Conservation (phyloP, 2,888 invertebrate genomes). For the Eudemis profundana region DNA sequence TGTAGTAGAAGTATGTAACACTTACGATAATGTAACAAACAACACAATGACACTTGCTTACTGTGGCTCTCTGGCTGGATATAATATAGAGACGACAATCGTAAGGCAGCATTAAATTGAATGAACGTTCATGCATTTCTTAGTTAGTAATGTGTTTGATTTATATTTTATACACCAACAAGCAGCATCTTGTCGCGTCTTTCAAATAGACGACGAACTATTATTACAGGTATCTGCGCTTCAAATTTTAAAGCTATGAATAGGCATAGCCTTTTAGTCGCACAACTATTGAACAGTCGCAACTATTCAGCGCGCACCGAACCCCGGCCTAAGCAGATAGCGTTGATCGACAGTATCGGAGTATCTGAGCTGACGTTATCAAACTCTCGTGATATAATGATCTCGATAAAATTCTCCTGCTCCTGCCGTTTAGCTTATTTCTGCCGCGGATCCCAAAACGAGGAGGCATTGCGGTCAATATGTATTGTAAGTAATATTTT, state of each 20-base stretch:
- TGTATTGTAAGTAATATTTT: slow-evolving; percentile 71
- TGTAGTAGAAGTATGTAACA: too few relatives aligned
- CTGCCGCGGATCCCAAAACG: slow-evolving; percentile 63
- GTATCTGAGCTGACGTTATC: slow-evolving; percentile 67
- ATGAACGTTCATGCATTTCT: too few relatives aligned
- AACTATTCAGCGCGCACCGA: background rate
- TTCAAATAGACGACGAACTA: too few relatives aligned
- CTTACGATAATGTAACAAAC: too few relatives aligned
- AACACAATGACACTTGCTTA: too few relatives aligned
- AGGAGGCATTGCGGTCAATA: slow-evolving; percentile 66
- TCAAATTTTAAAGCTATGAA: background rate
- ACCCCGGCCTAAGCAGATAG: slow-evolving; percentile 39
- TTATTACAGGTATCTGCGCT: too few relatives aligned
- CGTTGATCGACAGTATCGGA: slow-evolving; percentile 72
- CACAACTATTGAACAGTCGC: slow-evolving; percentile 21
- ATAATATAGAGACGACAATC: too few relatives aligned
- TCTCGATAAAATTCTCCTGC: slow-evolving; percentile 77
- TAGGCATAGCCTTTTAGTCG: slow-evolving; percentile 2
- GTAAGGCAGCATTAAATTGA: too few relatives aligned
- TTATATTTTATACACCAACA: too few relatives aligned
- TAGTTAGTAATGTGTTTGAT: too few relatives aligned
- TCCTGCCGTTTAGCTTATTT: slow-evolving; percentile 62
- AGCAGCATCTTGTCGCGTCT: too few relatives aligned
- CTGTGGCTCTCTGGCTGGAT: too few relatives aligned
- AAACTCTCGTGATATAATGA: slow-evolving; percentile 58